Evolutionary conservation across 2,797 vertebrate genomes (phyloP), one percentile per base, ranked within the genome.

Genomic region (Mastacembelus armatus): DNA sequence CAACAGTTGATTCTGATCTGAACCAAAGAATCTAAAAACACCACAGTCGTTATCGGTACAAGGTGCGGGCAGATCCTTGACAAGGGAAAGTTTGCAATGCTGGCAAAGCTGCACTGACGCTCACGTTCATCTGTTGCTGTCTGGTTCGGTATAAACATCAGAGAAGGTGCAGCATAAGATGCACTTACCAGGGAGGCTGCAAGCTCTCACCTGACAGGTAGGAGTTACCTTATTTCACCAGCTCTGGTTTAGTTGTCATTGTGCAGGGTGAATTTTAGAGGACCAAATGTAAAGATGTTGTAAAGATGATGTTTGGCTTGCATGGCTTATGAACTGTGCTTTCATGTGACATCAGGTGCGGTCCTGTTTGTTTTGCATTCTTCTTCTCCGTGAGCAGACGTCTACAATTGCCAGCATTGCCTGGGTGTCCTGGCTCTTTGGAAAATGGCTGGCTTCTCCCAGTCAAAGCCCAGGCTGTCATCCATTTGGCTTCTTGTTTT

Each of bases 281-380:
- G 32, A 51, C 18, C 4, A 21, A 14, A 52, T 21, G n/a, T 7
- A 7, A 16, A 29, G n/a, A n/a, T n/a, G n/a, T n/a, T n/a, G n/a
- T 4, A 49, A 44, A 0, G 4, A 5, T 4, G 54, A 21, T 45
- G 67, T 70, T 52, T 12, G n/a, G 51, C 62, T 80, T 86, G 88
- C 90, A 91, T 90, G 89, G 86, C 85, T 88, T 78, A 5, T 29
- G 56, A 51, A 49, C 51, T 78, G 71, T 78, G 80, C 81, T 81
- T 88, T 33, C 19, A 7, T 74, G 81, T 86, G 74, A 56, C 60
- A 50, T 40, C 22, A 22, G 2, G 26, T 43, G 63, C 60, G 1
- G 22, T 80, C 39, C 35, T 59, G 1, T 42, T 12, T 85, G 84
- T 81, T 38, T 43, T n/a, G n/a, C n/a, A n/a, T n/a, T n/a, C n/a